Percentiles rank a stretch among this genome's conserved stretches.
Conservation (phyloP, 1,140 invertebrate genomes). For the Calliopsis andreniformis region DNA sequence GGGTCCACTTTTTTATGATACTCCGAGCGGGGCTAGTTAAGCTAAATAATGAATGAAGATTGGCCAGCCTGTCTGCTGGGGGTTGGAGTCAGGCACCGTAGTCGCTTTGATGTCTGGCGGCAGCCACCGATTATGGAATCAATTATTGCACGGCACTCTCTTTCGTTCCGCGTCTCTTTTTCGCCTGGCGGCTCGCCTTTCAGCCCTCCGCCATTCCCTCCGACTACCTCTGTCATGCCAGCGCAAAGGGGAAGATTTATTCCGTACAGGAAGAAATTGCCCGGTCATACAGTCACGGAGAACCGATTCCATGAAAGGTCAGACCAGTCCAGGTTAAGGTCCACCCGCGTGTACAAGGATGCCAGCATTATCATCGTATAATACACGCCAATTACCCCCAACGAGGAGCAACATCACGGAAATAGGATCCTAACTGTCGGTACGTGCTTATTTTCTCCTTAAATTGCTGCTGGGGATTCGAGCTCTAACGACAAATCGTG, state of each 20-base stretch:
- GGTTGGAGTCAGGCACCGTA: conserved; percentile 35
- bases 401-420: conserved; percentile 45
- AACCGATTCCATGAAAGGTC: conserved; percentile 64
- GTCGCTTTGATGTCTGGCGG: conserved; percentile 69
- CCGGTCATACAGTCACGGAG: conserved; percentile 54
- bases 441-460: conserved; percentile 61
- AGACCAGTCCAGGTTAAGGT: conserved; percentile 51
- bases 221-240: conserved; percentile 2
- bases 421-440: conserved; percentile 59
- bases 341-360: conserved; percentile 49
- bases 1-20: conserved; percentile 52
- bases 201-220: not conserved
- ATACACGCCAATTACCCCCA: conserved; percentile 62
- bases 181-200: conserved; percentile 29
- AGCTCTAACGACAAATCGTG: conserved; percentile 29
- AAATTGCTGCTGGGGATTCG: conserved; percentile 1
- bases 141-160: conserved; percentile 68
- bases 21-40: conserved; percentile 48
- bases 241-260: conserved; percentile 54
- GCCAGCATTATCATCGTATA: conserved; percentile 61
- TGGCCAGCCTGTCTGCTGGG: conserved; percentile 40
- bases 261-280: conserved; percentile 63
- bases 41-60: conserved; percentile 68
- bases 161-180: conserved; percentile 41
- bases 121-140: conserved; percentile 70